These are phyloP conservation scores for Rhinichthys osculus DNA, from an alignment of 2,797 vertebrate genomes.

Conservation along the genomic window DNA sequence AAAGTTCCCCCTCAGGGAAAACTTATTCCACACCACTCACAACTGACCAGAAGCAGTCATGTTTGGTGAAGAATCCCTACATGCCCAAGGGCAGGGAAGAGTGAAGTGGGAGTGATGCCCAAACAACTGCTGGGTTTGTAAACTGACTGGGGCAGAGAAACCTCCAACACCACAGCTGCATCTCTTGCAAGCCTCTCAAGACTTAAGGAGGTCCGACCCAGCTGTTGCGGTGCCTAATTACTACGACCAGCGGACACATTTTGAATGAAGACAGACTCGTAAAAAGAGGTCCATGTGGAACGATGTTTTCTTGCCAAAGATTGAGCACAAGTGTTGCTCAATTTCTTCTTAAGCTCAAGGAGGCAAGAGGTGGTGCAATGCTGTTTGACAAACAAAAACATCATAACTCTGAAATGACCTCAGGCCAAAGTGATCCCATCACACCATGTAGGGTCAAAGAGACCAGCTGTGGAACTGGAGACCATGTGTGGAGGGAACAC, in stretches of 20 bases:
- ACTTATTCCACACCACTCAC: conserved; percentile 14
- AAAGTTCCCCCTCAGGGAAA: not conserved
- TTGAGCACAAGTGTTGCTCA: conserved; percentile 20
- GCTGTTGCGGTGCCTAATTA: conserved; percentile 22
- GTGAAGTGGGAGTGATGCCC: conserved; percentile 30
- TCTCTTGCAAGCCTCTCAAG: conserved; percentile 26
- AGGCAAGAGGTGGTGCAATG: conserved; percentile 9
- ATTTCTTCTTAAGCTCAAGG: conserved; percentile 26
- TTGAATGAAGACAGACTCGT: conserved; percentile 4
- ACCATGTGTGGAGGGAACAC: conserved; percentile 31
- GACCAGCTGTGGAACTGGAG: conserved; percentile 34
- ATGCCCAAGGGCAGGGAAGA: not conserved
- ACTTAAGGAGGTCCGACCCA: conserved; percentile 23
- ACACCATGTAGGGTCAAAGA: conserved; percentile 4
- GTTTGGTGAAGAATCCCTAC: conserved; percentile 21
- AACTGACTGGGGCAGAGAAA: conserved; percentile 28
- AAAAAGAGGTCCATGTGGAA: conserved; percentile 20
- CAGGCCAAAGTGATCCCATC: conserved; percentile 21
- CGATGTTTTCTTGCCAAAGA: conserved; percentile 15
- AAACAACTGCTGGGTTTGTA: conserved; percentile 32
- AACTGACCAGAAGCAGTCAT: not conserved
- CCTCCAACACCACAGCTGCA: conserved; percentile 43
- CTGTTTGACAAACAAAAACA: conserved; percentile 49
- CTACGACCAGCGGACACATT: conserved; percentile 5
- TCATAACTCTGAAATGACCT: conserved; percentile 34